Percentiles rank a stretch among this genome's conserved stretches.
phyloP scores from a whole-genome alignment of 2,113 vertebrate species.

The Zapus hudsonius region DNA sequence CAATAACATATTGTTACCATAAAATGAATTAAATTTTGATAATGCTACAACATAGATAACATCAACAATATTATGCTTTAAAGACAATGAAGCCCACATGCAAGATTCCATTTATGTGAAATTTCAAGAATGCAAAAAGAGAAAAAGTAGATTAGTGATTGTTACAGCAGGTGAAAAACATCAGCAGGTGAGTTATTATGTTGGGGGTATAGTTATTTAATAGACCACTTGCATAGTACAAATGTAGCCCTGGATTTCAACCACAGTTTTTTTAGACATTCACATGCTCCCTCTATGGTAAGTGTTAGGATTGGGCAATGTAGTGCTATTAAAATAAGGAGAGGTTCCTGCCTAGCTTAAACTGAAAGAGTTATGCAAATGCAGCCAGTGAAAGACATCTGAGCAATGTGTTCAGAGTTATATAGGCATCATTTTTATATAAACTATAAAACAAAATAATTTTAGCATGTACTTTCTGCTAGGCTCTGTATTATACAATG shows the following conservation, averaged over 20 bases:
- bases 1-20: background rate
- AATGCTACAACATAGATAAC: background rate
- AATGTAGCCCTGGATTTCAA: too few species aligned
- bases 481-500: background rate
- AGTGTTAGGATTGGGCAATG: background rate
- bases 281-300: background rate
- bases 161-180: background rate
- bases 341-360: background rate
- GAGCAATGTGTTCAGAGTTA: background rate
- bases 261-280: background rate
- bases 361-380: background rate
- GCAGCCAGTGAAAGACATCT: background rate
- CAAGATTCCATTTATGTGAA: background rate
- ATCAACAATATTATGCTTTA: constrained; percentile 35
- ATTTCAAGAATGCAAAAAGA: background rate
- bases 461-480: background rate
- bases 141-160: background rate
- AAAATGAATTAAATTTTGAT: constrained; percentile 8
- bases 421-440: background rate
- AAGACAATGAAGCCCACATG: background rate
- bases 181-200: too few species aligned
- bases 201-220: too few species aligned
- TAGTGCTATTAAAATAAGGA: background rate
- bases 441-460: background rate
- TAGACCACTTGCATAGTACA: too few species aligned